A percentile compares a stretch with the other conserved stretches of the same genome.
These are phyloP conservation scores for Drosophila multiciliata DNA, from an alignment of 2,888 invertebrate genomes.

Conservation along the genomic window DNA sequence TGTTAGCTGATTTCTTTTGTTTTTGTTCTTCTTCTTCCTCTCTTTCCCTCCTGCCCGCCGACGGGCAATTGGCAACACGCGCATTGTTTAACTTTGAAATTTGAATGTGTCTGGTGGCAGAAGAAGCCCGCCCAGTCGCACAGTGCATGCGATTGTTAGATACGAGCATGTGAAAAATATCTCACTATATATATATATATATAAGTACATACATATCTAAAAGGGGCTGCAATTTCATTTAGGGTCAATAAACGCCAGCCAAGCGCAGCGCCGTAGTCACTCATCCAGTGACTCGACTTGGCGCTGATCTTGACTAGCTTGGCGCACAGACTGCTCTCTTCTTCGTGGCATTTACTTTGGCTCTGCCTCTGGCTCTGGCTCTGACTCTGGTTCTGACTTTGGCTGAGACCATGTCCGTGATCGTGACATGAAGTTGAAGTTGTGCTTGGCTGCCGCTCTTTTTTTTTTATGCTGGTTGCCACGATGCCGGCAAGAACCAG, in stretches of 20 bases:
- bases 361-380: constrained; percentile 5
- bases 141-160: constrained; percentile 60
- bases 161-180: constrained; percentile 40
- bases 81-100: constrained; percentile 62
- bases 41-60: constrained; percentile 1
- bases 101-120: constrained; percentile 52
- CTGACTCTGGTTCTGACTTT: neutral
- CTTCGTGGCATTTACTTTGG: neutral
- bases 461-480: constrained; percentile 21
- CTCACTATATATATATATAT: constrained; percentile 4
- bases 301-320: constrained; percentile 40
- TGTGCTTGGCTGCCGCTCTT: constrained; percentile 45
- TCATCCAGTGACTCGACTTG: constrained; percentile 45
- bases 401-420: constrained; percentile 34
- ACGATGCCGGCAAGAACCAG: constrained; percentile 26
- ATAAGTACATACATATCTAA: constrained; percentile 10
- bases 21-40: neutral
- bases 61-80: constrained; percentile 42
- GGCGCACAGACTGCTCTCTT: constrained; percentile 5
- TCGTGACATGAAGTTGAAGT: constrained; percentile 54
- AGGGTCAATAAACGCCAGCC: constrained; percentile 80
- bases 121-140: constrained; percentile 10
- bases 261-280: constrained; percentile 48
- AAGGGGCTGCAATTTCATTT: constrained; percentile 63
- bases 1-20: constrained; percentile 53